Base-by-base conservation (phyloP, 2,888 invertebrate genomes). In the Callinectes sapidus region DNA sequence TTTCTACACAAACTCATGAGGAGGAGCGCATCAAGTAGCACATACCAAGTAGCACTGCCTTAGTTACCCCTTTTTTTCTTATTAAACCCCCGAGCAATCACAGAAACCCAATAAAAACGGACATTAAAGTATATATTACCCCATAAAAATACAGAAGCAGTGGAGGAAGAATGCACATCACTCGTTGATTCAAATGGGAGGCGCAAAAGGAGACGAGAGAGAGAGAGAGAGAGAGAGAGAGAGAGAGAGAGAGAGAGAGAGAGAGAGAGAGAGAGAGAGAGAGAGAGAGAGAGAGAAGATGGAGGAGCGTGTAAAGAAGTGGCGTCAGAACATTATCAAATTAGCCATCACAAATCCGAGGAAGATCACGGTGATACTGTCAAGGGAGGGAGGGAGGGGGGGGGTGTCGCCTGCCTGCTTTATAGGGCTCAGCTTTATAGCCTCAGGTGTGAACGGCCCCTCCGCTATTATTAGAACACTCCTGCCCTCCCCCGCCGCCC, bases 291-390 rank as follows among this genome's bases (percentile, higher is more conserved):
- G 54, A 13, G 87, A 42, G 42, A 48, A 54, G 54, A 87, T 54
- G 42, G 54, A 42, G 42, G 54, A 54, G n/a, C 87, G 48, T 54
- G 48, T 87, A 87, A 87, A 87, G 54, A 87, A 87, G 54, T 42
- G 87, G 54, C 16, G 54, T 42, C n/a, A 28, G 48, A 87, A 87
- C 87, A 87, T 42, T 54, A 87, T 81, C 81, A 81, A 81, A 81
- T 81, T 81, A 81, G 81, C 81, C 81, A 81, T 81, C 81, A 81
- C 35, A 81, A 35, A 81, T 81, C 81, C 81, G 81, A 81, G 81
- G 81, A 32, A 81, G 81, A 81, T 81, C 81, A 32, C 81, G 35
- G 18, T 35, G 81, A 81, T 81, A 81, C 35, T 81, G 81, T 81
- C 81, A 81, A 32, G 81, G 35, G 81, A 35, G 35, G 81, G 81